These are phyloP conservation scores for Maconellicoccus hirsutus DNA, from an alignment of 1,140 invertebrate genomes.

Conservation along the genomic window DNA sequence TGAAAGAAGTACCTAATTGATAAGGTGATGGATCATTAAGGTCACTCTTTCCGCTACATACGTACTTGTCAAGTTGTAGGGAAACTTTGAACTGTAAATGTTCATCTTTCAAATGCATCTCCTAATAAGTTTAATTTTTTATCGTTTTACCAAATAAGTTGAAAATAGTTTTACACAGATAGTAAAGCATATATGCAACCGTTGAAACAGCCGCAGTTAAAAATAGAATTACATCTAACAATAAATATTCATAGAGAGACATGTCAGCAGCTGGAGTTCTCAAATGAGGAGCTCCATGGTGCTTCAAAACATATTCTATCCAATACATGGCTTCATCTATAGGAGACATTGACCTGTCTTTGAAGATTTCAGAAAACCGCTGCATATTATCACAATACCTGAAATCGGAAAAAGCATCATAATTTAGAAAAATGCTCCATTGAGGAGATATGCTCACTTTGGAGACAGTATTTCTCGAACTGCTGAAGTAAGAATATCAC, in stretches of 20 bases:
- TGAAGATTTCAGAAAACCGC: neutral
- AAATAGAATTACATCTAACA: constrained; percentile 49
- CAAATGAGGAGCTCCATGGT: constrained; percentile 44
- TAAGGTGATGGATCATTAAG: no score
- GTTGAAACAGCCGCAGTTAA: no score
- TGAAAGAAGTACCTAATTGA: no score
- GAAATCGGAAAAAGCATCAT: neutral
- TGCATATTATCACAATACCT: constrained; percentile 24
- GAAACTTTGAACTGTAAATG: no score
- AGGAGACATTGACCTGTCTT: constrained; percentile 30
- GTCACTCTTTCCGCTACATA: no score
- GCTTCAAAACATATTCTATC: constrained; percentile 47
- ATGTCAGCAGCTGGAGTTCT: constrained; percentile 42
- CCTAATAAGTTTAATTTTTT: no score
- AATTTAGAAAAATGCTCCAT: no score
- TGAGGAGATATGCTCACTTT: neutral
- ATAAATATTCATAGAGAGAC: constrained; percentile 45
- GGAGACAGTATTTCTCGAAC: neutral
- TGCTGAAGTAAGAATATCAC: neutral
- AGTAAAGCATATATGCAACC: no score
- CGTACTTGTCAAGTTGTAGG: no score
- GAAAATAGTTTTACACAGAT: no score
- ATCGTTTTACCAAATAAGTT: no score
- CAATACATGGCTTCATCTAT: constrained; percentile 45
- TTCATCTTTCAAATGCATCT: no score